Base-by-base conservation (phyloP, 1,140 invertebrate genomes). In the Anoplophora glabripennis region DNA sequence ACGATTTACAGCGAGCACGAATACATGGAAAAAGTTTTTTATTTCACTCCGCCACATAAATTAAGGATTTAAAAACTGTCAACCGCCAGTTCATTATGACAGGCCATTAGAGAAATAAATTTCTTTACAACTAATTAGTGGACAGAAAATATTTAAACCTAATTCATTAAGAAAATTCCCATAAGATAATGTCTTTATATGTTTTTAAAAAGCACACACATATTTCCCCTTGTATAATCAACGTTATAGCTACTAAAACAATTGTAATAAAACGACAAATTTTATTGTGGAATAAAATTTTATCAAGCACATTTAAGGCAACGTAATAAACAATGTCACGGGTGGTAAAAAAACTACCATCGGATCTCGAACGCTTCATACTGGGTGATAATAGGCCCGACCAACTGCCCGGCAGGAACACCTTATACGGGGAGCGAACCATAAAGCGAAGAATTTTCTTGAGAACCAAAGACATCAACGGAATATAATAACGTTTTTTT, bases 201-300 rank as follows among this genome's bases (percentile, higher is more conserved):
- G 34, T 40, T 60, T 48, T 49, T 42, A 60, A 60, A 52, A 53
- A 18, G 53, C 14, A 28, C 3, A 5, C 38, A 38, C 51, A 59
- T 44, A 59, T 53, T 28, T 59, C 36, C 53, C 49, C 33, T 36
- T 41, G 53, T 52, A 59, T 61, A 49, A 55, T 61, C 56, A 61
- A 61, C 48, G 53, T 61, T 61, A 61, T 56, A 56, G 38, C 53
- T 44, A 56, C 45, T 56, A 56, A 56, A 61, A 61, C 59, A 61
- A 61, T 61, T 61, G 53, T 61, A 61, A 61, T 61, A 61, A 61
- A 61, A 61, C 46, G 53, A 60, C 58, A 60, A 60, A 61, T 61
- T 61, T 61, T 61, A 61, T 61, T 61, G 28, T 33, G 45, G 53
- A 51, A 57, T 61, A 56, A 61, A 61, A 61, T 61, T 61, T 61